A percentile compares a stretch with the other conserved stretches of the same genome.
Evolutionary conservation across 2,888 invertebrate genomes (phyloP).

Genomic region (Drosophila ustulata): DNA sequence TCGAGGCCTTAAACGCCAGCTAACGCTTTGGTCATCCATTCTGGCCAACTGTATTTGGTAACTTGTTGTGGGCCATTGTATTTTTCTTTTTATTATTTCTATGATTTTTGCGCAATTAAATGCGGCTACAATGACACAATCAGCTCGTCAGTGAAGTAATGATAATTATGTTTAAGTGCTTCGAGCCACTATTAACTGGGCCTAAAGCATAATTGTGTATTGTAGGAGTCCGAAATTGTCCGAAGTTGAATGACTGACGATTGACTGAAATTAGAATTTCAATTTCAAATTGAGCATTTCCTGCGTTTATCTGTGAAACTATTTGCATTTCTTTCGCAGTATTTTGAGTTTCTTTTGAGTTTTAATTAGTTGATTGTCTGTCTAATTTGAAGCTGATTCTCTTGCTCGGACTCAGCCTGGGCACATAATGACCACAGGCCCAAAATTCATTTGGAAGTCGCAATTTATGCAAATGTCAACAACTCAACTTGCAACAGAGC

Average conservation of each 20-base stretch:
- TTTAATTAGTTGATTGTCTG: conserved; percentile 38
- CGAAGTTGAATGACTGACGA: background rate
- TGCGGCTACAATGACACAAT: conserved; percentile 55
- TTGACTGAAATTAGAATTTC: background rate
- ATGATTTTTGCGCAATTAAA: conserved; percentile 57
- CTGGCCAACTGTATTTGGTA: conserved; percentile 60
- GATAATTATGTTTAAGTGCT: conserved; percentile 56
- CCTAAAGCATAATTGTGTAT: background rate
- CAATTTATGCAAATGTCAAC: conserved; percentile 73
- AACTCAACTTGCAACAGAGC: conserved; percentile 13
- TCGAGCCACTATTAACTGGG: conserved; percentile 12
- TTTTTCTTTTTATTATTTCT: conserved; percentile 34
- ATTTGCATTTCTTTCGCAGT: background rate
- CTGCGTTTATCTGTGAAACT: conserved; percentile 26
- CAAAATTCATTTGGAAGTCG: conserved; percentile 55
- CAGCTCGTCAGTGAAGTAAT: conserved; percentile 56
- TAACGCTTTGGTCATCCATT: conserved; percentile 34
- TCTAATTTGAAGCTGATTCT: conserved; percentile 38
- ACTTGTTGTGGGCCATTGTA: conserved; percentile 48
- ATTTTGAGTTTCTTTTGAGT: conserved; percentile 36
- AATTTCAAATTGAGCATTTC: conserved; percentile 30
- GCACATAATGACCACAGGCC: conserved; percentile 30
- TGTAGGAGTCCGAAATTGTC: background rate
- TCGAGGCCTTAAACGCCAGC: conserved; percentile 50
- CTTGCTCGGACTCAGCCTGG: conserved; percentile 3